A percentile compares a stretch with the other conserved stretches of the same genome.
These are phyloP conservation scores for Leucophora obtusa DNA, from an alignment of 2,888 invertebrate species.

Conservation along the genomic window DNA sequence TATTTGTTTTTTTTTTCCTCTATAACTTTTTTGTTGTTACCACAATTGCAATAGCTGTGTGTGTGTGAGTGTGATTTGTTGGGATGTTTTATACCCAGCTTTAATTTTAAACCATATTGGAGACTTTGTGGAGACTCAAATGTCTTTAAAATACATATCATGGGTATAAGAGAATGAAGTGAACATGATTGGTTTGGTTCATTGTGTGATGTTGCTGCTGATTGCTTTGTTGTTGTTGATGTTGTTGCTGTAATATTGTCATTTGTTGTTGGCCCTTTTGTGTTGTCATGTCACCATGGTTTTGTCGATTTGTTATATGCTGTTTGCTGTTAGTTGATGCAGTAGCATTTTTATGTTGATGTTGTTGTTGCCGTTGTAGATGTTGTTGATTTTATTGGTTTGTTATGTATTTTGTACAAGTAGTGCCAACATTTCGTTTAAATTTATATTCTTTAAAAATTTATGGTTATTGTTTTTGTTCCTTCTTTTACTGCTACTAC, in stretches of 20 bases:
- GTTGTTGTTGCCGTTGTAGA: constrained; percentile 14
- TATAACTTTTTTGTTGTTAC: not conserved
- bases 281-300: constrained; percentile 56
- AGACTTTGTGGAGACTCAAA: constrained; percentile 60
- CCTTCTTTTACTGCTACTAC: constrained; percentile 9
- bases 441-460: constrained; percentile 63
- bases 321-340: constrained; percentile 21
- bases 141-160: constrained; percentile 49
- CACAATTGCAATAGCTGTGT: constrained; percentile 26
- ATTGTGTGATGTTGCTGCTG: constrained; percentile 23
- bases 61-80: constrained; percentile 7
- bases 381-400: constrained; percentile 32
- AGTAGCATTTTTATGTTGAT: constrained; percentile 36
- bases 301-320: constrained; percentile 48
- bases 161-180: constrained; percentile 50
- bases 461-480: constrained; percentile 59
- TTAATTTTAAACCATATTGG: constrained; percentile 53
- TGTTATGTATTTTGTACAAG: constrained; percentile 52
- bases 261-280: constrained; percentile 56
- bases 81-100: constrained; percentile 28
- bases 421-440: constrained; percentile 63
- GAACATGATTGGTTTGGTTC: constrained; percentile 41
- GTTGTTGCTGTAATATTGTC: constrained; percentile 31
- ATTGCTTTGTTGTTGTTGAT: not conserved
- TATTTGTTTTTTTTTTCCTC: constrained; percentile 10